Percentiles rank a stretch among this genome's conserved stretches.
Evolutionary conservation across 2,797 vertebrate species (phyloP).

Genomic region (Pipistrellus nathusii): DNA sequence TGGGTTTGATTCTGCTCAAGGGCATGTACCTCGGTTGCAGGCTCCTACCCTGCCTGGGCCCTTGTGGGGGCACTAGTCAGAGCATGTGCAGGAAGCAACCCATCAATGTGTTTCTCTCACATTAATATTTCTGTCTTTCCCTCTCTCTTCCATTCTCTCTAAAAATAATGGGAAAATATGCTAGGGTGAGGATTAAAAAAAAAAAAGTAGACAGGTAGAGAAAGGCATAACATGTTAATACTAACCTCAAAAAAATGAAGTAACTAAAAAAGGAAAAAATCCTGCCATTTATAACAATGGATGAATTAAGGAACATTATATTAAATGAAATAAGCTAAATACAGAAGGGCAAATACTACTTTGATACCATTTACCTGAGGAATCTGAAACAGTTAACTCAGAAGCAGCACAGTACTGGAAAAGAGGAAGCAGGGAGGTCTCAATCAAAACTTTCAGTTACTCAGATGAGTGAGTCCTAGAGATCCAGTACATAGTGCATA

Average conservation of each 20-base stretch:
- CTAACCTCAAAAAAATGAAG: neutral
- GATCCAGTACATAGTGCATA: neutral
- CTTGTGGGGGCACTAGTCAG: no score
- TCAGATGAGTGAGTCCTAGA: neutral
- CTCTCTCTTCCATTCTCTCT: no score
- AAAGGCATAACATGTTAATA: neutral
- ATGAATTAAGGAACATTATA: neutral
- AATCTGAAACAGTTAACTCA: neutral
- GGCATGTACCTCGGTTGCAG: no score
- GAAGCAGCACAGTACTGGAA: neutral
- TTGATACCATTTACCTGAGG: neutral
- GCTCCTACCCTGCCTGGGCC: no score
- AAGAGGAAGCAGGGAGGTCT: neutral
- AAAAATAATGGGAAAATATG: no score
- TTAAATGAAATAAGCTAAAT: neutral
- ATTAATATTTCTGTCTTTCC: no score
- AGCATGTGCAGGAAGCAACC: no score
- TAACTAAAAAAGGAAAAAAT: neutral
- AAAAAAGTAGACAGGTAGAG: neutral
- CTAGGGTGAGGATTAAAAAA: no score
- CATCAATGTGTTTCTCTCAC: no score
- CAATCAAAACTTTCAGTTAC: neutral
- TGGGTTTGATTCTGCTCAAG: no score
- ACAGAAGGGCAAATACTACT: neutral
- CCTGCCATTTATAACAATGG: neutral